Base-by-base conservation (phyloP, 1,140 invertebrate species). In the Eupristina koningsbergeri region DNA sequence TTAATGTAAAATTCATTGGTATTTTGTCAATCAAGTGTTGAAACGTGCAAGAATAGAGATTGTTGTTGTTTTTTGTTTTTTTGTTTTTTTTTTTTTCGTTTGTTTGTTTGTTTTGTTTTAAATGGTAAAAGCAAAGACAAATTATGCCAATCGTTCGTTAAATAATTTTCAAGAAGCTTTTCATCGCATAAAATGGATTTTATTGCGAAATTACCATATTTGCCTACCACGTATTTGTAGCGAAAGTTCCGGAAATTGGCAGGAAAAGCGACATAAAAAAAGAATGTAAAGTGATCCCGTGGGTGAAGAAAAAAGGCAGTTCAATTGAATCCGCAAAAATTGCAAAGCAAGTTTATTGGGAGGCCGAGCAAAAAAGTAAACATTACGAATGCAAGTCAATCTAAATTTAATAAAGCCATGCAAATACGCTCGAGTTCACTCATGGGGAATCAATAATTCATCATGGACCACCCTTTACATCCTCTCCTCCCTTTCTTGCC, bases 381-480 rank as follows among this genome's bases (percentile, higher is more conserved):
- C 15, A 53, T 47, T 15, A 9, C 61, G 22, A 50, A 58, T 71
- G 75, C 53, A 83, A 34, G 45, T 53, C 50, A 53, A 64, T 79
- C 50, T 26, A 74, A 41, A 69, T 77, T 84, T 84, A 81, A 84
- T 81, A 81, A 77, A 84, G 83, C 73, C 76, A 84, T 84, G 83
- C 78, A 80, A 84, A 81, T 84, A 36, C 71, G 53, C 3, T 19
- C 64, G 75, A 34, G 36, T 74, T 2, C 22, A 15, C 41, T n/a
- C 47, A 39, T 15, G n/a, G 19, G 76, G 9, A 80, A 79, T 84
- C 83, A 80, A 84, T 84, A 84, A 84, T 84, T 84, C 83, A 87
- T 87, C 85, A 39, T 71, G 15, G 74, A 63, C 26, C 64, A 31
- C 17, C 61, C 50, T 63, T 11, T 64, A 34, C 5, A 11, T 64